Evolutionary conservation across 2,113 vertebrate genomes (phyloP).

Genomic region (Alligator mississippiensis): DNA sequence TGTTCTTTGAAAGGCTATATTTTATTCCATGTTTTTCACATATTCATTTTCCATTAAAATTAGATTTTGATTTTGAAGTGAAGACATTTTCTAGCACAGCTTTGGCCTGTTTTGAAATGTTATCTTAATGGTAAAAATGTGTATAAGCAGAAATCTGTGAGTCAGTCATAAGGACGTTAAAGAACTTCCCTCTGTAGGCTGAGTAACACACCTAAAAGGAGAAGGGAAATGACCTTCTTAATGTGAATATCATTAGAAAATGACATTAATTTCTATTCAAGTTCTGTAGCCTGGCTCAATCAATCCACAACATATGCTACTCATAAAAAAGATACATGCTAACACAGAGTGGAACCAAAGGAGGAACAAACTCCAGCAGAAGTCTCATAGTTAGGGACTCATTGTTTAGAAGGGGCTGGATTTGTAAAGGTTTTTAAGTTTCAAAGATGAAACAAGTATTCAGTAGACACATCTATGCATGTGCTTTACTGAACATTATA

Average conservation of each 20-base stretch:
- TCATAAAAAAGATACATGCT: not conserved
- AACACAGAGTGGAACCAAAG: not conserved
- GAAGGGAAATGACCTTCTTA: not conserved
- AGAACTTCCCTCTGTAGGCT: not conserved
- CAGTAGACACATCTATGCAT: too few species aligned
- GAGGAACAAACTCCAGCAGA: too few species aligned
- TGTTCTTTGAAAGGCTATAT: not conserved
- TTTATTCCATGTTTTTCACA: not conserved
- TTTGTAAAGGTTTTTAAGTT: too few species aligned
- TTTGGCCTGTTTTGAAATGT: not conserved
- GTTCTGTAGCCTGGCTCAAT: not conserved
- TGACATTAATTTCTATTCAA: not conserved
- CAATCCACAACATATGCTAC: not conserved
- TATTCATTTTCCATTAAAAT: slow-evolving; percentile 14
- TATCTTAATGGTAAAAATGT: not conserved
- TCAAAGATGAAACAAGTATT: too few species aligned
- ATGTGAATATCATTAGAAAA: not conserved
- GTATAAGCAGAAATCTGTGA: not conserved
- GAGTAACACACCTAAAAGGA: not conserved
- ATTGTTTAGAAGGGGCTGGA: too few species aligned
- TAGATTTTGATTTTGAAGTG: not conserved
- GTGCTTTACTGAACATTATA: too few species aligned
- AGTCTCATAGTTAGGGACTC: too few species aligned
- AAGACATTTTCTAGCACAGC: not conserved
- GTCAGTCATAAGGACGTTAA: not conserved